phyloP scores from a whole-genome alignment of 2,113 vertebrate species.

The Notarius lentiginosus region DNA sequence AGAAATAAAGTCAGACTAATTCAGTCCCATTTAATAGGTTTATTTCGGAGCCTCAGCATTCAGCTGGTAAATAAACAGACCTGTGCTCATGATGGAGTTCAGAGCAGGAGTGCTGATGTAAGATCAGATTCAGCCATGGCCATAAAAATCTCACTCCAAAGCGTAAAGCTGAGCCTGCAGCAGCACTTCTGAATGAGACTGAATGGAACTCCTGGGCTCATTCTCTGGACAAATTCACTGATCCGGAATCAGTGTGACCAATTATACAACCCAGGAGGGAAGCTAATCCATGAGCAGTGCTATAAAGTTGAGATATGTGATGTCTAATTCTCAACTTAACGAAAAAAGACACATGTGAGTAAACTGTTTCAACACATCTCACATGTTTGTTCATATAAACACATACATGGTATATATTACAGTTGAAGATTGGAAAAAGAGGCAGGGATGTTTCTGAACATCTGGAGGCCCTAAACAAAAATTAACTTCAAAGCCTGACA shows the following conservation, averaged over 20 bases:
- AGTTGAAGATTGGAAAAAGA: too few species aligned
- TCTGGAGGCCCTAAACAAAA: too few species aligned
- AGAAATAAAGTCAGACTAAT: not conserved
- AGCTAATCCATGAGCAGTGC: not conserved
- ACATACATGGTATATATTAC: not conserved
- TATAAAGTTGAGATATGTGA: not conserved
- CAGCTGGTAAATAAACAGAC: conserved; percentile 25
- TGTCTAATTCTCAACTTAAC: not conserved
- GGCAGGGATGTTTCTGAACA: too few species aligned
- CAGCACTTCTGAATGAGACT: conserved; percentile 11
- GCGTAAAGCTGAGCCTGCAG: conserved; percentile 4
- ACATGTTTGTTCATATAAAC: not conserved
- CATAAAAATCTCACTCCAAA: conserved; percentile 17
- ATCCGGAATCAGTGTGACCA: conserved; percentile 2
- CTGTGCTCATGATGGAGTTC: conserved; percentile 10
- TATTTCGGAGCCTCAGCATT: conserved; percentile 31
- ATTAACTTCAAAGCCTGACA: too few species aligned
- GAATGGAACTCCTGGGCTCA: conserved; percentile 16
- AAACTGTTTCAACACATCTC: not conserved
- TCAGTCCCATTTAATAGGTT: conserved; percentile 29
- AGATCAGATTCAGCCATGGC: conserved; percentile 30
- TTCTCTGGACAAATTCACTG: conserved; percentile 10
- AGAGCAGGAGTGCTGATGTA: conserved; percentile 28
- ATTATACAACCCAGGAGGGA: not conserved
- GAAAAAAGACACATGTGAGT: not conserved